Evolutionary conservation across 2,888 invertebrate genomes (phyloP).

Genomic region (Limenitis camilla): DNA sequence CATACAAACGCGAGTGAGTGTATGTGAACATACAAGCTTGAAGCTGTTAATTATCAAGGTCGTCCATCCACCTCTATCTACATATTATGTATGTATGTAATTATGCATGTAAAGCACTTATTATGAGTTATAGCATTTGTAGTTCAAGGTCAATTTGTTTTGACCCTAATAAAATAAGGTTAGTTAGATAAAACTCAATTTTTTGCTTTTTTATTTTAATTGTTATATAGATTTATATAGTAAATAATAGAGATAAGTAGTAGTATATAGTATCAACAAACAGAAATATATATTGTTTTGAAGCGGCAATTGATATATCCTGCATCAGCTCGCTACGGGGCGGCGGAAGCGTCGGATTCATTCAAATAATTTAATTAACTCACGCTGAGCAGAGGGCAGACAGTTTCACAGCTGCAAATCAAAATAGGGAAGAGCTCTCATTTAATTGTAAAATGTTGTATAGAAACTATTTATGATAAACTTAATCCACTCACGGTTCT

Average conservation of each 20-base stretch:
- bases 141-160: conserved; percentile 15
- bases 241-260: too few relatives aligned
- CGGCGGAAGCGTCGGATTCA: conserved; percentile 68
- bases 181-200: background rate
- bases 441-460: too few relatives aligned
- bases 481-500: too few relatives aligned
- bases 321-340: conserved; percentile 44
- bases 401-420: conserved; percentile 53
- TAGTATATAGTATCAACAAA: conserved; percentile 6
- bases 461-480: too few relatives aligned
- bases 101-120: conserved; percentile 12
- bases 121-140: conserved; percentile 11
- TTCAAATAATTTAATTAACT: conserved; percentile 72
- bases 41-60: conserved; percentile 36
- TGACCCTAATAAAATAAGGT: background rate
- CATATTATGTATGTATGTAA: conserved; percentile 45
- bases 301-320: conserved; percentile 68
- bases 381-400: conserved; percentile 56
- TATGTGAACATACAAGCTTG: conserved; percentile 46
- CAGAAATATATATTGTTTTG: conserved; percentile 47
- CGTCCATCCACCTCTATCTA: conserved; percentile 56
- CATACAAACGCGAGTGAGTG: conserved; percentile 55
- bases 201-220: background rate
- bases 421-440: conserved; percentile 48
- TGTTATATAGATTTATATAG: too few relatives aligned